Evolutionary conservation across 2,888 invertebrate genomes (phyloP).

Genomic region (Osmoderma eremita): DNA sequence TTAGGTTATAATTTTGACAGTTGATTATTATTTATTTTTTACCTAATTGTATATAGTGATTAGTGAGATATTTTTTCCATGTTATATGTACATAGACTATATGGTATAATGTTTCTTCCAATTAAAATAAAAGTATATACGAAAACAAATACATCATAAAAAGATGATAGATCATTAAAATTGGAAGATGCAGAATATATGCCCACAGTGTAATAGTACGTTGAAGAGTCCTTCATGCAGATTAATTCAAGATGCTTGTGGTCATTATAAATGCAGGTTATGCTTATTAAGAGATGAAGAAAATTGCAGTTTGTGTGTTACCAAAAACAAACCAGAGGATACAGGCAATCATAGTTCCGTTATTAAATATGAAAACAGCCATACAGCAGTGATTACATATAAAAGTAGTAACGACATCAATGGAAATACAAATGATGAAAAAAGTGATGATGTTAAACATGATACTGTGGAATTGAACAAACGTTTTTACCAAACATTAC

Average conservation of each 20-base stretch:
- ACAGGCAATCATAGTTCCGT: constrained; percentile 28
- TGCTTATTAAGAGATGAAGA: constrained; percentile 75
- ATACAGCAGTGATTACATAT: constrained; percentile 24
- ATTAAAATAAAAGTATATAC: too few relatives aligned
- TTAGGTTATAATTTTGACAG: too few relatives aligned
- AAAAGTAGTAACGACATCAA: constrained; percentile 32
- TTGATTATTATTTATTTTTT: too few relatives aligned
- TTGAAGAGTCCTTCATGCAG: constrained; percentile 66
- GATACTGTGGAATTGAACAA: constrained; percentile 40
- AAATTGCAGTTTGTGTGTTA: constrained; percentile 70
- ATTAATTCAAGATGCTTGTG: constrained; percentile 78
- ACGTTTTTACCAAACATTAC: constrained; percentile 48
- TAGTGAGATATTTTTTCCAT: too few relatives aligned
- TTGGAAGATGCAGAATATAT: constrained; percentile 40
- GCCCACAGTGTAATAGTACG: constrained; percentile 41
- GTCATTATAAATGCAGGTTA: constrained; percentile 78
- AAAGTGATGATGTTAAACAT: constrained; percentile 3
- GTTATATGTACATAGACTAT: too few relatives aligned
- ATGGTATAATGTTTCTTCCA: too few relatives aligned
- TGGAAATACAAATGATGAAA: constrained; percentile 19
- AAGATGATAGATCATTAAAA: neutral
- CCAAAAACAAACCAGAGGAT: constrained; percentile 37
- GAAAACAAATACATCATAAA: neutral
- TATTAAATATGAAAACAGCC: constrained; percentile 42
- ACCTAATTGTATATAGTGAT: too few relatives aligned